phyloP scores from a whole-genome alignment of 64 coral and sea anemone species.

The Stylophora pistillata region DNA sequence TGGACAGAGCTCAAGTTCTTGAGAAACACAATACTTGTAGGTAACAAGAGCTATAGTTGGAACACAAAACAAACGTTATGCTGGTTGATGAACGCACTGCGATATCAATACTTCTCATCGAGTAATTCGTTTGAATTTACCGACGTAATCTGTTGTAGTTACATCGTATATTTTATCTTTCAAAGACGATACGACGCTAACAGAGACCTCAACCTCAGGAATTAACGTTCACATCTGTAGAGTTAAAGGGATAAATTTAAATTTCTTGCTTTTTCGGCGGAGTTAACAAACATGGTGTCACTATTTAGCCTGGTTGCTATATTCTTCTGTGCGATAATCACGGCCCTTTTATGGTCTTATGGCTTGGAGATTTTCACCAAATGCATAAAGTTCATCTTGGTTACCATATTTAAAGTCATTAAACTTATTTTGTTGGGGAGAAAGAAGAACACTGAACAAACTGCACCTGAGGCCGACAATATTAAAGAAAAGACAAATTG shows the following conservation, averaged over 20 bases:
- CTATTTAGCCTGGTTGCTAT: constrained; percentile 8
- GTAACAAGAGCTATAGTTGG: neutral
- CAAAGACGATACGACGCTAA: neutral
- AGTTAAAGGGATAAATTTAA: neutral
- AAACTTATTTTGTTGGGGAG: constrained; percentile 29
- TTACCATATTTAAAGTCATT: constrained; percentile 12
- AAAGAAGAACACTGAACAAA: neutral
- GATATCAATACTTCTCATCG: constrained; percentile 34
- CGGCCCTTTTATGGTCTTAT: constrained; percentile 25
- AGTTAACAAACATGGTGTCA: neutral
- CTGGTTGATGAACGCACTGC: neutral
- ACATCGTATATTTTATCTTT: neutral
- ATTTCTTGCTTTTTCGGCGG: neutral
- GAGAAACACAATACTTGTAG: neutral
- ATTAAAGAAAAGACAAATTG: constrained; percentile 30
- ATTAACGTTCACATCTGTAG: too few species aligned
- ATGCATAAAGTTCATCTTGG: constrained; percentile 11
- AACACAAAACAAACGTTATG: neutral
- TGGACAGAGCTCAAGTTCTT: neutral
- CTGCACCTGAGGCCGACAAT: neutral
- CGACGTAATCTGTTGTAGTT: neutral
- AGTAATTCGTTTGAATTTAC: neutral
- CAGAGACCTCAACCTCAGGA: too few species aligned
- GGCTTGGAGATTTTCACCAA: constrained; percentile 33
- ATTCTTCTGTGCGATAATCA: constrained; percentile 4